A percentile compares a stretch with the other conserved stretches of the same genome.
phyloP scores from a whole-genome alignment of 1,140 invertebrate species.

The Palaemon carinicauda region DNA sequence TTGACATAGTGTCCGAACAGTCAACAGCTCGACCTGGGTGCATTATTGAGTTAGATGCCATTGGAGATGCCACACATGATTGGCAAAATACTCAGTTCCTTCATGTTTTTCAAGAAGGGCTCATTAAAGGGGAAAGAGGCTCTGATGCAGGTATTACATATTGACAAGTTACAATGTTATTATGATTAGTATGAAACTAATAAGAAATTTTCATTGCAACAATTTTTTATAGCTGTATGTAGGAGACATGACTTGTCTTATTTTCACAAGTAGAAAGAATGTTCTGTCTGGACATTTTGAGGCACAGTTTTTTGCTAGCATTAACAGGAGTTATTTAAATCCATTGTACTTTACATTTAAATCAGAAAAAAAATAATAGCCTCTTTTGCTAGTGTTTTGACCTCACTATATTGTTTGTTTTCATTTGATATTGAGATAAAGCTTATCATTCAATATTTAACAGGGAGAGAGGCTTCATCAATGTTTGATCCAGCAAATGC shows the following conservation, averaged over 20 bases:
- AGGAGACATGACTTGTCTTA: too few species aligned
- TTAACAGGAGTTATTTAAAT: too few species aligned
- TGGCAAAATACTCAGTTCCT: conserved; percentile 97
- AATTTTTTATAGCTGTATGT: neutral
- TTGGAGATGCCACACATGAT: conserved; percentile 88
- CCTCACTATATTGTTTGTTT: neutral
- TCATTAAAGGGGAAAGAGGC: conserved; percentile 77
- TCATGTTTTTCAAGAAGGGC: conserved; percentile 95
- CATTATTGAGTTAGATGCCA: conserved; percentile 93
- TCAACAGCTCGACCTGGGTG: conserved; percentile 96
- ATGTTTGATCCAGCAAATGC: conserved; percentile 70
- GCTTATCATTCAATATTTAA: neutral
- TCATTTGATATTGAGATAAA: too few species aligned
- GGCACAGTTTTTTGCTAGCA: too few species aligned
- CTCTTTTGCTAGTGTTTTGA: too few species aligned
- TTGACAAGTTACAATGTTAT: neutral
- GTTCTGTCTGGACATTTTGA: too few species aligned
- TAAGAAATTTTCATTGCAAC: neutral
- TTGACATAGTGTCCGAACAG: conserved; percentile 98
- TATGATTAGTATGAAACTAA: too few species aligned
- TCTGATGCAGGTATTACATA: neutral
- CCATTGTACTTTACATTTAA: too few species aligned
- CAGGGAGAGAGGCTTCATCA: conserved; percentile 52
- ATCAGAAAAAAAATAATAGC: too few species aligned
- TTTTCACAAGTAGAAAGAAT: neutral